A percentile compares a stretch with the other conserved stretches of the same genome.
Evolutionary conservation across 92 coral and sea anemone genomes (phyloP).

Genomic region (Phenganax marumi): DNA sequence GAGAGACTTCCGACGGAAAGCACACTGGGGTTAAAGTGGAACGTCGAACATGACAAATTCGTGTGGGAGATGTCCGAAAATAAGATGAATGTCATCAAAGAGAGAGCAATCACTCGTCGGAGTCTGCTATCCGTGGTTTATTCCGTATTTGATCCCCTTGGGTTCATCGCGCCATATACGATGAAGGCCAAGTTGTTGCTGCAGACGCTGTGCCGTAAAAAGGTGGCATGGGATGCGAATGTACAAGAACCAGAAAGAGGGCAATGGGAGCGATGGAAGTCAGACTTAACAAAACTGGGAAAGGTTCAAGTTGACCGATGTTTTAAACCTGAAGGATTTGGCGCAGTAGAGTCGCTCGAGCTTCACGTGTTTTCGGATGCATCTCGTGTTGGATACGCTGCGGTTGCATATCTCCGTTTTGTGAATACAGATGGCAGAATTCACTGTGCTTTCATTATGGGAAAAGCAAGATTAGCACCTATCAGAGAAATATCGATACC

Average conservation of each 20-base stretch:
- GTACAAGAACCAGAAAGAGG: too few relatives aligned
- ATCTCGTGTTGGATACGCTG: conserved; percentile 54
- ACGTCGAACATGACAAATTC: conserved; percentile 15
- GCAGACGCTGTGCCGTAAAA: conserved; percentile 43
- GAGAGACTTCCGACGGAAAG: conserved; percentile 47
- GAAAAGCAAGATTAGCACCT: conserved; percentile 52
- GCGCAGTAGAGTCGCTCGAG: conserved; percentile 38
- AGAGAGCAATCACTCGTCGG: conserved; percentile 14
- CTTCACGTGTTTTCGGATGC: conserved; percentile 59
- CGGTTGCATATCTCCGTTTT: conserved; percentile 47
- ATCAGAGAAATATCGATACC: conserved; percentile 56
- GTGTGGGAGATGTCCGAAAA: conserved; percentile 35
- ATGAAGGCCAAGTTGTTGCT: conserved; percentile 56
- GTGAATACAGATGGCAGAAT: conserved; percentile 32
- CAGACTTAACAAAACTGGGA: too few relatives aligned
- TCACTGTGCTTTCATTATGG: conserved; percentile 57
- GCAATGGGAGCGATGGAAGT: too few relatives aligned
- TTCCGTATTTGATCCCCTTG: conserved; percentile 41
- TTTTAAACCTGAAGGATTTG: too few relatives aligned
- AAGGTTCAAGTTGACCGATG: too few relatives aligned
- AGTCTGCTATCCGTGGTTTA: conserved; percentile 38
- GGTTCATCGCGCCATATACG: conserved; percentile 17
- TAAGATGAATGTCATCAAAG: conserved; percentile 10
- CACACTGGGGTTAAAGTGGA: conserved; percentile 35
- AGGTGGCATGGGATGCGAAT: too few relatives aligned